Percentiles rank a stretch among this genome's conserved stretches.
phyloP scores from a whole-genome alignment of 2,888 invertebrate genomes.

The Liodrosophila aerea region DNA sequence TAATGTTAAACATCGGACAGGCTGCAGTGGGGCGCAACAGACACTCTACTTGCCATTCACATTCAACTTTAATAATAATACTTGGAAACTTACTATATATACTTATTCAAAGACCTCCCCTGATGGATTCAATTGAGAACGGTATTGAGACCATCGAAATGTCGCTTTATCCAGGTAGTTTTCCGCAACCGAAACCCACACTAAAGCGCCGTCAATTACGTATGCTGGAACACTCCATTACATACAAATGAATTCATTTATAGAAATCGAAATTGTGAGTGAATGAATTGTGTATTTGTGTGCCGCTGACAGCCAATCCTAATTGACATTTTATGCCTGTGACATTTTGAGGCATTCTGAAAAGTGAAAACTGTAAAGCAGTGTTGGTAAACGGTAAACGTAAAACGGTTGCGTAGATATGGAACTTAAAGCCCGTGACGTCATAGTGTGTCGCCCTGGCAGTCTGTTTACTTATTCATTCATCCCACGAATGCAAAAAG shows the following conservation, averaged over 20 bases:
- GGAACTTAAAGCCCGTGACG: constrained; percentile 6
- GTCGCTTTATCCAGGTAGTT: no score
- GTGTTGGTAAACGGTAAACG: background rate
- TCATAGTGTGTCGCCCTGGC: constrained; percentile 25
- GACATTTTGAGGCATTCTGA: background rate
- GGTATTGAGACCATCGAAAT: no score
- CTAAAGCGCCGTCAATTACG: no score
- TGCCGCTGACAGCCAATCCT: constrained; percentile 21
- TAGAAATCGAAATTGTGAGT: constrained; percentile 11
- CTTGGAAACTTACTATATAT: no score
- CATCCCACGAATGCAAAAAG: constrained; percentile 8
- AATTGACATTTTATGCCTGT: constrained; percentile 29
- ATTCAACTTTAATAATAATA: no score
- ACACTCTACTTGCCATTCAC: no score
- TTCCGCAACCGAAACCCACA: no score
- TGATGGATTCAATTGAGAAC: no score
- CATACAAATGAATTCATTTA: constrained; percentile 1
- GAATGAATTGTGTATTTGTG: constrained; percentile 3
- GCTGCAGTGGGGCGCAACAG: no score
- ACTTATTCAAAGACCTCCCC: no score
- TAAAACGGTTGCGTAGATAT: background rate
- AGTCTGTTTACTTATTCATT: constrained; percentile 49
- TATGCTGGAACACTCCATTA: background rate
- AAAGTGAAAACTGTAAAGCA: constrained; percentile 8
- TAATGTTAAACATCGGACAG: no score